Percentiles rank a stretch among this genome's conserved stretches.
Evolutionary conservation across 2,888 invertebrate genomes (phyloP).

Genomic region (Acanthosepion pharaonis): DNA sequence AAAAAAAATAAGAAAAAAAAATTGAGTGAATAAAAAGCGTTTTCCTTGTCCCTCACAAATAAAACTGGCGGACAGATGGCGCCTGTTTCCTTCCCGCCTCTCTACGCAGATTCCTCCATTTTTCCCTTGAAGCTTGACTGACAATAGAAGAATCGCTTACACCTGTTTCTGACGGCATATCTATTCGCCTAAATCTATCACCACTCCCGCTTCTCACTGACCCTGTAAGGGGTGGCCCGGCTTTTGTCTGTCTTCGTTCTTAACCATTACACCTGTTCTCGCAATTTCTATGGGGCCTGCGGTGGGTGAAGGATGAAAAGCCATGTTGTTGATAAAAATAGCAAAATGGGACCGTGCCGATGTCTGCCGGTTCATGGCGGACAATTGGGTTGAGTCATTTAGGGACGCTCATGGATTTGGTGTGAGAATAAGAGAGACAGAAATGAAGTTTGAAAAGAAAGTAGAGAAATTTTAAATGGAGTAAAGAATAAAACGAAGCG

Average conservation of each 20-base stretch:
- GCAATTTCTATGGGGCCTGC: not conserved
- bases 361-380: not conserved
- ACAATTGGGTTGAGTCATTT: not conserved
- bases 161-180: constrained; percentile 33
- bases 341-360: not conserved
- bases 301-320: constrained; percentile 2
- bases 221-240: not conserved
- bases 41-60: not conserved
- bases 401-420: not conserved
- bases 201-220: not conserved
- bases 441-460: not conserved
- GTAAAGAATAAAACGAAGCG: no score
- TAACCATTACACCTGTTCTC: constrained; percentile 1
- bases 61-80: not conserved
- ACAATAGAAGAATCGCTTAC: constrained; percentile 20
- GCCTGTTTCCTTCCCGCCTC: not conserved
- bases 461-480: not conserved
- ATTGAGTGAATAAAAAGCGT: not conserved
- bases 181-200: not conserved
- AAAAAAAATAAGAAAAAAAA: no score
- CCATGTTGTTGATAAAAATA: not conserved
- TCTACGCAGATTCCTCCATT: not conserved
- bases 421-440: not conserved
- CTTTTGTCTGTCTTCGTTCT: constrained; percentile 4
- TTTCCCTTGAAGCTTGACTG: not conserved